These are phyloP conservation scores for Stegastes partitus DNA, from an alignment of 2,113 vertebrate genomes.

Conservation along the genomic window DNA sequence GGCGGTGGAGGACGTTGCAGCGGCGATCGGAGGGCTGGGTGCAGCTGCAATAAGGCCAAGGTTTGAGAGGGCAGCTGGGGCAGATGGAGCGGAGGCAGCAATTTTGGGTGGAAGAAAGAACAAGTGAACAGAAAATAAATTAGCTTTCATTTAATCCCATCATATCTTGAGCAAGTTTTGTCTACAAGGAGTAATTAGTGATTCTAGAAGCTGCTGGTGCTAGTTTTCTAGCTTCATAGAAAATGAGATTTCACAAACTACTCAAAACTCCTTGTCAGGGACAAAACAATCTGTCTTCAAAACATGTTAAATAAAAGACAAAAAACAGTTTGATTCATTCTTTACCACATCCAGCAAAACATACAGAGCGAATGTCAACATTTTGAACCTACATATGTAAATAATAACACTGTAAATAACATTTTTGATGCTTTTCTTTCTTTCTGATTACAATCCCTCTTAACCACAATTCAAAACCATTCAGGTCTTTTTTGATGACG, in stretches of 20 bases:
- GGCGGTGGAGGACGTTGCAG: conserved; percentile 39
- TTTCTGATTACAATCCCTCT: no score
- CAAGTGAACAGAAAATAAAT: conserved; percentile 58
- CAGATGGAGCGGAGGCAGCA: conserved; percentile 47
- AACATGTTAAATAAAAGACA: no score
- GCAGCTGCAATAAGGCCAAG: conserved; percentile 59
- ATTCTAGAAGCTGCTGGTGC: not conserved
- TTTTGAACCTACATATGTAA: no score
- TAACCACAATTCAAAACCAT: no score
- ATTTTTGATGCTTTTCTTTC: no score
- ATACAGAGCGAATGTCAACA: no score
- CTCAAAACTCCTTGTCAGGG: not conserved
- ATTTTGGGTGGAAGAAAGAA: conserved; percentile 55
- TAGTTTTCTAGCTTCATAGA: no score
- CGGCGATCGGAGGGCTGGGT: conserved; percentile 23
- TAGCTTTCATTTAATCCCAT: conserved; percentile 5
- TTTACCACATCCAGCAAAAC: no score
- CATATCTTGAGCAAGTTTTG: not conserved
- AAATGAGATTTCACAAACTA: not conserved
- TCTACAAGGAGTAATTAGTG: not conserved
- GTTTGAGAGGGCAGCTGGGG: conserved; percentile 42
- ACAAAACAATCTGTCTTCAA: not conserved
- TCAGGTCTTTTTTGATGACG: no score
- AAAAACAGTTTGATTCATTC: no score
- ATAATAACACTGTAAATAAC: no score